Evolutionary conservation across 2,113 vertebrate species (phyloP).

Genomic region (Pogona vitticeps): DNA sequence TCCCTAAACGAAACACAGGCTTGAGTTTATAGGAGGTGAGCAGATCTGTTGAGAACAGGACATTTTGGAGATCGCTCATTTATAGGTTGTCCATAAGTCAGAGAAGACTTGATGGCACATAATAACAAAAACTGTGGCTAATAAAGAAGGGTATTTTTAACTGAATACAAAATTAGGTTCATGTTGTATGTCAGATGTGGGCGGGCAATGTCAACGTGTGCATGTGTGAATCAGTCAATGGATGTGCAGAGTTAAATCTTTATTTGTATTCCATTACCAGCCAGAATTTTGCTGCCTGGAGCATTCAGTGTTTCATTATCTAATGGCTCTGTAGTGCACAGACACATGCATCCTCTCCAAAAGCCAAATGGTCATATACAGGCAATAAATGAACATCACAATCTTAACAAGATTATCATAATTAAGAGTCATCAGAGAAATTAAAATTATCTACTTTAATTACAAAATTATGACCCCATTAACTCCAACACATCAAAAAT

Average conservation of each 20-base stretch:
- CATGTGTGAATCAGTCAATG: constrained; percentile 57
- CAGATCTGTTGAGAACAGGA: too few relatives aligned
- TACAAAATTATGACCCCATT: constrained; percentile 82
- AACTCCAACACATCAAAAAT: constrained; percentile 72
- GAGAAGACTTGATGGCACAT: too few relatives aligned
- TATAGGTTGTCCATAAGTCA: too few relatives aligned
- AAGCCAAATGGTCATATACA: constrained; percentile 66
- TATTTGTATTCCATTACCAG: constrained; percentile 65
- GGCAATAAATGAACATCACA: constrained; percentile 72
- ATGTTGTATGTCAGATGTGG: constrained; percentile 51
- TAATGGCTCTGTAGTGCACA: constrained; percentile 52
- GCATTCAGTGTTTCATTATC: constrained; percentile 69
- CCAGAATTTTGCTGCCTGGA: constrained; percentile 52
- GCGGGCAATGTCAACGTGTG: constrained; percentile 41
- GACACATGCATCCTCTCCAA: constrained; percentile 52
- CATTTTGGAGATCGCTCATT: too few relatives aligned
- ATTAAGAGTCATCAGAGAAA: constrained; percentile 79
- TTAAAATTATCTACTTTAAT: constrained; percentile 81
- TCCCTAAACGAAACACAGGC: too few relatives aligned
- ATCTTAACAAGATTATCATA: constrained; percentile 81
- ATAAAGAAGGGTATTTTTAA: too few relatives aligned
- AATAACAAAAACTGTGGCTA: too few relatives aligned
- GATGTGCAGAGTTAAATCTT: constrained; percentile 59
- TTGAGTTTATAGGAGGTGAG: too few relatives aligned
- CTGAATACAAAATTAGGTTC: constrained; percentile 59